A percentile compares a stretch with the other conserved stretches of the same genome.
Conservation (phyloP, 2,888 invertebrate genomes). For the Ecdyonurus torrentis region DNA sequence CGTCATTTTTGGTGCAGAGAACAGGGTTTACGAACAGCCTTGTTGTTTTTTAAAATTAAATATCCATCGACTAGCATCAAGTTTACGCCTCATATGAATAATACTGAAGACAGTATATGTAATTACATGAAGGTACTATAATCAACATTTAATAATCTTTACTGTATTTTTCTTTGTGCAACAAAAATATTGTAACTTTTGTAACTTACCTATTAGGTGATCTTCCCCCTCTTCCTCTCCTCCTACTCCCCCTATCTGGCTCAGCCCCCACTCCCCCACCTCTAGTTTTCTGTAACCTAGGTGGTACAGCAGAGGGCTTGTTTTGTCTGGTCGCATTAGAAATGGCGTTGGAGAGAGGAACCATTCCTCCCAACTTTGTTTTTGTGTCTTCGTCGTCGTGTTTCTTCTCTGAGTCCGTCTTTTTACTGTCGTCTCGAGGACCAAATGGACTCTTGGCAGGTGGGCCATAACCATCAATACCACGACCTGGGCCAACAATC, state of each 20-base stretch:
- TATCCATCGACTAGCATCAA: no score
- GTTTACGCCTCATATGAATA: no score
- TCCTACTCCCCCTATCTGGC: slow-evolving; percentile 21
- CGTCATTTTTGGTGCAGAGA: no score
- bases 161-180: no score
- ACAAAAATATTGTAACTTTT: no score
- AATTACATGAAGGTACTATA: no score
- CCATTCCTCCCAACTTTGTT: slow-evolving; percentile 16
- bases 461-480: slow-evolving; percentile 63
- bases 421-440: slow-evolving; percentile 20
- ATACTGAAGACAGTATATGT: no score
- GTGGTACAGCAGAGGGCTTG: slow-evolving; percentile 12
- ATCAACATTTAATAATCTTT: no score
- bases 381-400: not conserved
- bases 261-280: slow-evolving; percentile 6
- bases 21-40: no score
- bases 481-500: no score
- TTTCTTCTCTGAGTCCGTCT: slow-evolving; percentile 12
- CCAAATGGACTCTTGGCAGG: slow-evolving; percentile 63
- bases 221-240: slow-evolving; percentile 33
- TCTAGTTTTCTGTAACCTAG: slow-evolving; percentile 12
- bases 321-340: not conserved
- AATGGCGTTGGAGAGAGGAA: not conserved
- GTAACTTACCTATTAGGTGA: not conserved
- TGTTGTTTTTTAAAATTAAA: no score